phyloP scores from a whole-genome alignment of 2,113 vertebrate genomes.

The Leptosomus discolor region DNA sequence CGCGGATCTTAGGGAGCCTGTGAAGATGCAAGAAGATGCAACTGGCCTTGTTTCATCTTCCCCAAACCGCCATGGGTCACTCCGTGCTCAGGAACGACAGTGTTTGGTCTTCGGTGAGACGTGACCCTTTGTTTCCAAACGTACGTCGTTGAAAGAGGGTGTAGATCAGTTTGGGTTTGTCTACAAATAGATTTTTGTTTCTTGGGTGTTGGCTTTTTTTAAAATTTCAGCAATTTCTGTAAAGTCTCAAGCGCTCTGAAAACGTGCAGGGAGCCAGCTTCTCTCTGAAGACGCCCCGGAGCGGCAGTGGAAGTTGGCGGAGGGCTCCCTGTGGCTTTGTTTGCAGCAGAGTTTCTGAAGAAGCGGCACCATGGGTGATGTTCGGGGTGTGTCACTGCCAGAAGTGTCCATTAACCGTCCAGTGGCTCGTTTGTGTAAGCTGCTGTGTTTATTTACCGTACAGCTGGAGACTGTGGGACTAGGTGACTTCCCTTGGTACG shows the following conservation, averaged over 20 bases:
- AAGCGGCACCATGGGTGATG: rapidly evolving
- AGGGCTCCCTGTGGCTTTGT: background rate
- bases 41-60: background rate
- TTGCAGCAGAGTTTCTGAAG: background rate
- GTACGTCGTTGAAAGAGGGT: rapidly evolving
- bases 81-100: rapidly evolving
- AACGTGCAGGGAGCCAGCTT: background rate
- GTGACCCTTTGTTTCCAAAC: background rate
- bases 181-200: background rate
- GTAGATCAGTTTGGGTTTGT: background rate
- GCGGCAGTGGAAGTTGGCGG: background rate
- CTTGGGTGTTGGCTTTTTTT: background rate
- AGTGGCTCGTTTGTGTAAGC: rapidly evolving
- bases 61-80: background rate
- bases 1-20: too few species aligned
- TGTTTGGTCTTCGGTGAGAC: rapidly evolving
- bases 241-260: background rate
- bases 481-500: rapidly evolving
- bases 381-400: rapidly evolving
- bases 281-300: rapidly evolving
- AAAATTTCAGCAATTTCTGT: background rate
- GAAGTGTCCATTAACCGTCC: rapidly evolving
- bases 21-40: background rate
- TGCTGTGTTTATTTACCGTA: background rate
- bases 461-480: background rate